Base-by-base conservation (phyloP, 2,888 invertebrate species). In the Volucella bombylans region DNA sequence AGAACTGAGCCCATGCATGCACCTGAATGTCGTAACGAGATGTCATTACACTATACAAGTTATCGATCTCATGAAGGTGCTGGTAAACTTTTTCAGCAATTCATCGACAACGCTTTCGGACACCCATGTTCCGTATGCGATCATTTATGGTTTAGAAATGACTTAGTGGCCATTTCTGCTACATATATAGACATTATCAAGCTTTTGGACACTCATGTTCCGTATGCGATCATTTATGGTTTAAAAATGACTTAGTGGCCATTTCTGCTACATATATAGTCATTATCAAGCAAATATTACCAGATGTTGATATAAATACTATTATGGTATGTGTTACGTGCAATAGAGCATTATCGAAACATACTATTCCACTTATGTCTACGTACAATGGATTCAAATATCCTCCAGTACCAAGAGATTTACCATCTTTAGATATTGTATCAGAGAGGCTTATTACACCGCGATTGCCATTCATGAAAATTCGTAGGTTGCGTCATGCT, bases 401-500 rank as follows among this genome's bases (percentile, higher is more conserved):
- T 71, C 71, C 4, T 18, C 23, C 39, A 11, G 45, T 71, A 49
- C 88, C n/a, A n/a, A 49, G 41, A 38, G 49, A 59, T 81, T 45
- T 88, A 31, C 86, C 78, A 77, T 65, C 62, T 23, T 76, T 89
- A 50, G 78, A 89, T 80, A 50, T 83, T 0, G 78, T 88, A 6
- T 82, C 64, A 88, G 71, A 88, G 1, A 87, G 89, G 39, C 59
- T 15, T 47, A 57, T 59, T n/a, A 8, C 14, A 45, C 18, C 83
- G 69, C n/a, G n/a, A n/a, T n/a, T n/a, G n/a, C 1, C 18, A 18
- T 18, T 87, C 82, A 88, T 88, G 87, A 87, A 86, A 76, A 87
- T 87, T 52, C 57, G 88, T 62, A 67, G 87, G 55, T 78, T 88
- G 55, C 82, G 88, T 54, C 87, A 89, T 18, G 87, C 87, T 65